These are phyloP conservation scores for Holothuria leucospilota DNA, from an alignment of 53 echinoderm and acorn worm genomes.

Conservation along the genomic window DNA sequence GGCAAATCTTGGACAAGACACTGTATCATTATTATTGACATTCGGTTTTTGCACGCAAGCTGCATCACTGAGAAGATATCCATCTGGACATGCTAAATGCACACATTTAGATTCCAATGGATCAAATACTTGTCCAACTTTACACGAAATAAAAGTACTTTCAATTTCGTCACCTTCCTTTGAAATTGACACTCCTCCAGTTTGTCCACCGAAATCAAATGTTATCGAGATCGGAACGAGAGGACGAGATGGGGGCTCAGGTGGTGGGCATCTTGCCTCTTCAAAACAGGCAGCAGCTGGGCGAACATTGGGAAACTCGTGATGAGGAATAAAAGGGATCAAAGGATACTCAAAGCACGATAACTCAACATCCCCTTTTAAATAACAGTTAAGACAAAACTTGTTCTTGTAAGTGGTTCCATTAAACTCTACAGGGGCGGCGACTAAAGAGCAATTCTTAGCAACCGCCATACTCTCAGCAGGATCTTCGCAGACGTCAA, in stretches of 20 bases:
- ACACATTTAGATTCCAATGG: slow-evolving; percentile 8
- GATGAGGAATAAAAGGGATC: too few relatives aligned
- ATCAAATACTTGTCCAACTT: slow-evolving; percentile 26
- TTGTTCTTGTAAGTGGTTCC: slow-evolving; percentile 13
- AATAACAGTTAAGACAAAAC: slow-evolving; percentile 14
- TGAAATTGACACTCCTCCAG: not conserved
- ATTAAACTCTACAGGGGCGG: not conserved
- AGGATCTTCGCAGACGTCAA: slow-evolving; percentile 12
- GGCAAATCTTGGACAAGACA: not conserved
- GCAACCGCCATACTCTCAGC: not conserved
- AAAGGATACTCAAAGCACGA: too few relatives aligned
- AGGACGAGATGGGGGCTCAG: not conserved
- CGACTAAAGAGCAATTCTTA: slow-evolving; percentile 17
- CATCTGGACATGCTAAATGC: slow-evolving; percentile 8
- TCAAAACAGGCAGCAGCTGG: not conserved
- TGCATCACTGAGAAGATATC: not conserved
- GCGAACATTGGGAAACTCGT: too few relatives aligned
- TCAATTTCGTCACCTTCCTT: not conserved
- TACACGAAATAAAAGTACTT: not conserved
- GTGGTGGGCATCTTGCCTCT: not conserved
- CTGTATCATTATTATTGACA: not conserved
- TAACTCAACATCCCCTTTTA: too few relatives aligned
- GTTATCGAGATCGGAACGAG: slow-evolving; percentile 17
- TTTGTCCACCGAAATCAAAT: slow-evolving; percentile 16
- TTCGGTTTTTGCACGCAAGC: not conserved